Evolutionary conservation across 2,113 vertebrate species (phyloP).

Genomic region (Dicaeum eximium): DNA sequence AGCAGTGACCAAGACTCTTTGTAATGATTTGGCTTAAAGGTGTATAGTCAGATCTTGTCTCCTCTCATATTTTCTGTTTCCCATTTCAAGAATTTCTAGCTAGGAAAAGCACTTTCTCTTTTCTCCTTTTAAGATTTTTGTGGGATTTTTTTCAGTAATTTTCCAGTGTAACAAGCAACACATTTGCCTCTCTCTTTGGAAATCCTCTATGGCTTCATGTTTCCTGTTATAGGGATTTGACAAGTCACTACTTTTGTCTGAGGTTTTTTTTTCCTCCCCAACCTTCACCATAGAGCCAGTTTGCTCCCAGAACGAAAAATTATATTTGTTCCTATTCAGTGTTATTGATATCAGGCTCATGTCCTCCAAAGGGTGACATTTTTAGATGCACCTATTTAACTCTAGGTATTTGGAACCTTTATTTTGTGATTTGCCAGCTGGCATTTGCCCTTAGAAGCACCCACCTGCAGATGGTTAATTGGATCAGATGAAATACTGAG

Average conservation of each 20-base stretch:
- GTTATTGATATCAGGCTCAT: background rate
- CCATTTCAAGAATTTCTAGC: background rate
- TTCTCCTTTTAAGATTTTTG: background rate
- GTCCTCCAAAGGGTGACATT: background rate
- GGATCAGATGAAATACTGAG: background rate
- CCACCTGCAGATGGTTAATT: background rate
- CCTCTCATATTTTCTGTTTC: background rate
- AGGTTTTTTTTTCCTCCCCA: no score
- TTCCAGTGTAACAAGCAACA: background rate
- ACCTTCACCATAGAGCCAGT: background rate
- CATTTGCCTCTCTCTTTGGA: background rate
- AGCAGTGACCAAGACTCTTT: background rate
- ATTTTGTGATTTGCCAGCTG: background rate
- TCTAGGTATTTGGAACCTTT: background rate
- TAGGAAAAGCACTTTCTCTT: background rate
- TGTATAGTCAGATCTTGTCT: background rate
- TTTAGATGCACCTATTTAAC: background rate
- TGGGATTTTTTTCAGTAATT: background rate
- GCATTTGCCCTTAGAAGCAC: background rate
- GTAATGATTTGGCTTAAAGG: background rate
- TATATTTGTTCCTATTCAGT: background rate
- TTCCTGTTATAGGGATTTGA: background rate
- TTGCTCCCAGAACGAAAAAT: background rate
- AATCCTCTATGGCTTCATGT: background rate
- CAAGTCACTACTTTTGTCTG: background rate